A percentile compares a stretch with the other conserved stretches of the same genome.
These are phyloP conservation scores for Heliocidaris tuberculata DNA, from an alignment of 35 echinoderm and acorn worm species.

Conservation along the genomic window DNA sequence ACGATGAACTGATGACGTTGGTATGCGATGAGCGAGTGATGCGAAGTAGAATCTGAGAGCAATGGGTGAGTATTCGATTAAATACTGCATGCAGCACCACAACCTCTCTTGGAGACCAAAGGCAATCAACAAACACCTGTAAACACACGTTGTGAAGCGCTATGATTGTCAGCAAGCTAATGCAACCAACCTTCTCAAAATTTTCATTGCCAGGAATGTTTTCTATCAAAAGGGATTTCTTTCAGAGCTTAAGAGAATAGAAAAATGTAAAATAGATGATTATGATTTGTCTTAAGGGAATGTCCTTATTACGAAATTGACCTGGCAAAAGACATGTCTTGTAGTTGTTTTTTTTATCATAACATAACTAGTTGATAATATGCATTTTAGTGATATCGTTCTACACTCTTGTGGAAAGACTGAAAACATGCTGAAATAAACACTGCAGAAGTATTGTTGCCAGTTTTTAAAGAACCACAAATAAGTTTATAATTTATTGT, in stretches of 20 bases:
- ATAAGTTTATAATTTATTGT: too few relatives aligned
- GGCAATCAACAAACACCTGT: not conserved
- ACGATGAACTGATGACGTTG: not conserved
- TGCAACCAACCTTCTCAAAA: not conserved
- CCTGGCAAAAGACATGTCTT: too few relatives aligned
- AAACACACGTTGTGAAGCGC: conserved; percentile 1
- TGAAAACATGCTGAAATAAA: too few relatives aligned
- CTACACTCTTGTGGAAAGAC: too few relatives aligned
- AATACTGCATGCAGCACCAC: conserved; percentile 1
- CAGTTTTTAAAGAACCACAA: too few relatives aligned
- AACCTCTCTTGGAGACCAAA: not conserved
- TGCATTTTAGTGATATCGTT: too few relatives aligned
- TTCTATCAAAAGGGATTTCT: not conserved
- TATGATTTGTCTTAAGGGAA: too few relatives aligned
- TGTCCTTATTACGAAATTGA: too few relatives aligned
- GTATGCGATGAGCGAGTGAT: not conserved
- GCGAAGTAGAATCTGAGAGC: not conserved
- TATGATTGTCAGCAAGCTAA: not conserved
- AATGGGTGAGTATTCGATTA: not conserved
- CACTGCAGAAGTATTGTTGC: too few relatives aligned
- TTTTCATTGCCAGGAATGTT: not conserved
- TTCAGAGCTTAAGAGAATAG: not conserved
- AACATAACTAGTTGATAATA: too few relatives aligned
- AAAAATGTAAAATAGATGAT: not conserved
- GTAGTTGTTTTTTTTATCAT: too few relatives aligned